Conservation (phyloP, 2,113 vertebrate genomes). For the Leptobrachium ailaonicum region DNA sequence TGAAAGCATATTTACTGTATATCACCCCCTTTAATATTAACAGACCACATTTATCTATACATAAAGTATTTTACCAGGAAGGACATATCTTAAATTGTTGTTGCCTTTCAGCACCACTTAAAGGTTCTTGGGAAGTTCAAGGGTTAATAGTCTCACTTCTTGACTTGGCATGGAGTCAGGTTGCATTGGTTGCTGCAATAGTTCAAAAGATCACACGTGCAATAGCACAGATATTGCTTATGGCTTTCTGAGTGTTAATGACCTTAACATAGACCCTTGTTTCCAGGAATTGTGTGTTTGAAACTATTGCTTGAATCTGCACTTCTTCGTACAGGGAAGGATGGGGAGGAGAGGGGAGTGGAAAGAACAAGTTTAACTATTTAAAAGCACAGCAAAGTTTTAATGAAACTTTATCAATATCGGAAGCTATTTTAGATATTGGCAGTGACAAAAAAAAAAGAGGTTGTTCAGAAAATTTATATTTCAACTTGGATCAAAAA, state of each 20-base stretch:
- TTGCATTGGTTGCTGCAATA: not conserved
- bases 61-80: too few species aligned
- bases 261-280: not conserved
- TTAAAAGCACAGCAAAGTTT: not conserved
- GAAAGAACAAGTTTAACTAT: not conserved
- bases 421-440: too few species aligned
- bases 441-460: not conserved
- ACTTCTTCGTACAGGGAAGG: not conserved
- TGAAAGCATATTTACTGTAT: too few species aligned
- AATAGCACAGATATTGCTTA: conserved; percentile 2
- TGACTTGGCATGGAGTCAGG: not conserved
- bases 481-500: too few species aligned
- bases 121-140: not conserved
- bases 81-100: too few species aligned
- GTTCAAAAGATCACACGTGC: conserved; percentile 18
- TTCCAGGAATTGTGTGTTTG: conserved; percentile 23
- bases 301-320: not conserved
- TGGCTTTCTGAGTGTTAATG: conserved; percentile 2
- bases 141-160: not conserved
- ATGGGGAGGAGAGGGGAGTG: not conserved
- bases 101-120: too few species aligned
- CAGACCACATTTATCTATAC: too few species aligned
- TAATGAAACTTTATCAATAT: not conserved
- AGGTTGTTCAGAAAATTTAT: too few species aligned
- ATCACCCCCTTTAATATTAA: too few species aligned